phyloP scores from a whole-genome alignment of 2,113 vertebrate species.

The Ovis aries region ARS-UI_Ramb_v3.0 NC_056057.1:89029501-89030000 shows the following conservation, averaged over 20 bases:
- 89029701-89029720: not conserved
- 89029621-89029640: not conserved
- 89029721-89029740: not conserved
- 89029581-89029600: not conserved
- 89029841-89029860: not conserved
- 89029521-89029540: not conserved
- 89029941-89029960: slow-evolving; percentile 5
- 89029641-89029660: not conserved
- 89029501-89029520: not conserved
- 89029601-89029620: not conserved
- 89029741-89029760: not conserved
- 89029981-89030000: not conserved
- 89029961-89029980: not conserved
- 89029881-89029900: not conserved
- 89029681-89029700: not conserved
- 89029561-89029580: not conserved
- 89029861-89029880: not conserved
- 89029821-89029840: not conserved
- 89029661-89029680: not conserved
- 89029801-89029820: not conserved
- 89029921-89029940: not conserved
- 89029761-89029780: not conserved
- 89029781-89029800: not conserved
- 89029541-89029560: not conserved
- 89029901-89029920: not conserved